Base-by-base conservation (phyloP, 1,140 invertebrate genomes). In the Drosophila lacteicornis region DNA sequence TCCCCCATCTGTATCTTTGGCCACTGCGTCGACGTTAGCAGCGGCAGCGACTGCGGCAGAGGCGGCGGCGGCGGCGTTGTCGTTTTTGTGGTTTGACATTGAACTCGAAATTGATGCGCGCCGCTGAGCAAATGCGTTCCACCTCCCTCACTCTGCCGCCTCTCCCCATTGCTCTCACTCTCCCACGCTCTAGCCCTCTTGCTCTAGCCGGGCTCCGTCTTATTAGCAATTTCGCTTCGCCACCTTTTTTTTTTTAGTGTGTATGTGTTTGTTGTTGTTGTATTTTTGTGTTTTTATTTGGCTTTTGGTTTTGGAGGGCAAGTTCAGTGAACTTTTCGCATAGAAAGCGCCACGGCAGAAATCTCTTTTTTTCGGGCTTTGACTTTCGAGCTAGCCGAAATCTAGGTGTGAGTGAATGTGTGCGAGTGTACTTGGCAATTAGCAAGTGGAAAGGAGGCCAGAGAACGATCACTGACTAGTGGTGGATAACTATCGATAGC, bases 81-180 rank as follows among this genome's bases (percentile, higher is more conserved):
- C 81, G 62, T 88, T 83, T 91, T 88, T 84, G 81, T 90, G 85
- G 81, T 88, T 91, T 91, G 88, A 91, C 88, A 91, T 91, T 91
- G 88, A 91, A 91, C 84, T 88, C 84, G 85, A 88, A 87, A 88
- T 81, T 90, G 85, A 88, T 88, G 85, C 77, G 80, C 77, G 69
- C 68, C 80, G 77, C 85, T 86, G 80, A 79, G 68, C 80, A 90
- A 87, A 80, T 80, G 61, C 73, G 76, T 67, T 87, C 57, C 56
- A 61, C 63, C 67, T 30, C 82, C 30, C 66, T n/a, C 63, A 30
- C 17, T 22, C 36, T 30, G 2, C 45, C n/a, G 15, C 47, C 50
- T 51, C 60, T 17, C 57, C 19, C 40, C 66, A 15, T 15, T 38
- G 47, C 45, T 30, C 46, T 27, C 60, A 47, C 33, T 47, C 25